Conservation (phyloP, 2,797 vertebrate genomes). For the Acanthurus leucopareius region DNA sequence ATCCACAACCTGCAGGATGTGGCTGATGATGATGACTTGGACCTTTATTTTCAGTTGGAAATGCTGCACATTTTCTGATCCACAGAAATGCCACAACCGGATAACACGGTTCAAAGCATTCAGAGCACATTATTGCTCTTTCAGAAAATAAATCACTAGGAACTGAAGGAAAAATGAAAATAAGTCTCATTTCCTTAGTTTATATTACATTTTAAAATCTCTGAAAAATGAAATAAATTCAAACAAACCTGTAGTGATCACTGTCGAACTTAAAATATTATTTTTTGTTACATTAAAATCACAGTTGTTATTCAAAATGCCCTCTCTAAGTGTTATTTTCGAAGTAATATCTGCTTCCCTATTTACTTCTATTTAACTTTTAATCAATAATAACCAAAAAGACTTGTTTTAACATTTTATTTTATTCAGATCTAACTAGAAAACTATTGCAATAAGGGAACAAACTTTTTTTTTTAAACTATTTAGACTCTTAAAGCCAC, state of each 20-base stretch:
- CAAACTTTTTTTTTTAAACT: neutral
- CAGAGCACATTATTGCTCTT: neutral
- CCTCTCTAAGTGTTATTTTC: neutral
- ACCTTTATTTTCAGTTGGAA: too few species aligned
- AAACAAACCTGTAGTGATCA: neutral
- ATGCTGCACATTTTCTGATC: too few species aligned
- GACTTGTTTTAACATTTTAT: neutral
- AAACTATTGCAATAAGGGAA: neutral
- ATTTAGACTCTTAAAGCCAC: constrained; percentile 29
- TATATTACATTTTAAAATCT: neutral
- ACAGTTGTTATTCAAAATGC: neutral
- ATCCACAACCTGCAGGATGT: neutral
- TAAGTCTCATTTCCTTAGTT: neutral
- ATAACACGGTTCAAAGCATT: too few species aligned
- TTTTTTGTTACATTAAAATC: neutral
- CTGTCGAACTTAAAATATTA: neutral
- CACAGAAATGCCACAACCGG: too few species aligned
- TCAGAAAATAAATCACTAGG: neutral
- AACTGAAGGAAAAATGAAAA: neutral
- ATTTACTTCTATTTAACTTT: neutral
- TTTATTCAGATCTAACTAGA: neutral
- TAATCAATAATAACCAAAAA: neutral
- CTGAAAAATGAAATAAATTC: neutral
- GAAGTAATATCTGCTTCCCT: neutral
- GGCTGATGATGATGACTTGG: neutral